Base-by-base conservation (phyloP, 2,888 invertebrate genomes). In the Lucinisca nassula region DNA sequence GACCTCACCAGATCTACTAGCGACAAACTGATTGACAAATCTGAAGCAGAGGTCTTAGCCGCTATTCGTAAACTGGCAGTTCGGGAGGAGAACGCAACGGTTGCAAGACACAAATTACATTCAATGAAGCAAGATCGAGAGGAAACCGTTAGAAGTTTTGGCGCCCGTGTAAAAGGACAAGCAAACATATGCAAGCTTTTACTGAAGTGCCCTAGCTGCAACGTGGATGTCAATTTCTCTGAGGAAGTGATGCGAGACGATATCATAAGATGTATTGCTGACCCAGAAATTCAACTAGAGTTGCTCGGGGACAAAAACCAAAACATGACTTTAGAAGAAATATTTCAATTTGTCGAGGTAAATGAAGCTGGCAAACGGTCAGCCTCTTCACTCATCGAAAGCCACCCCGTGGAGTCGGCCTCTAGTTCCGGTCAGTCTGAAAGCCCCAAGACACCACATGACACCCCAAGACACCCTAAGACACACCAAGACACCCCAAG, bases 41-140 rank as follows among this genome's bases (percentile, higher is more conserved):
- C 78, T 14, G 61, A 55, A 35, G 61, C 4, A 6, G 78, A 78
- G 3, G 58, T 58, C 3, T 8, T 58, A 2, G 32, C 35, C 37
- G 78, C 78, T 4, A 78, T 78, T 24, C 35, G 24, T 4, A 78
- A 38, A 38, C 58, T 78, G 38, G 78, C 78, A 17, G 78, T 78
- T 24, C 49, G 35, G 14, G 58, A 78, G 8, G 37, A 78, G 24
- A 55, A 35, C 24, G 24, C 38, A 4, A 40, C 8, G 8, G 14
- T 10, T 21, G 4, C 21, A n/a, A 21, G 51, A 3, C 8, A 21
- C 8, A n/a, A 4, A n/a, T 14, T 51, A 17, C 51, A 17, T 51
- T 51, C 3, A 4, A 51, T 51, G 51, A 17, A n/a, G 3, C 51
- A 51, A n/a, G 51, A 51, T 51, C 14, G 51, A 17, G 51, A 51